Conservation (phyloP, 1,140 invertebrate species). For the Onthophagus taurus region DNA sequence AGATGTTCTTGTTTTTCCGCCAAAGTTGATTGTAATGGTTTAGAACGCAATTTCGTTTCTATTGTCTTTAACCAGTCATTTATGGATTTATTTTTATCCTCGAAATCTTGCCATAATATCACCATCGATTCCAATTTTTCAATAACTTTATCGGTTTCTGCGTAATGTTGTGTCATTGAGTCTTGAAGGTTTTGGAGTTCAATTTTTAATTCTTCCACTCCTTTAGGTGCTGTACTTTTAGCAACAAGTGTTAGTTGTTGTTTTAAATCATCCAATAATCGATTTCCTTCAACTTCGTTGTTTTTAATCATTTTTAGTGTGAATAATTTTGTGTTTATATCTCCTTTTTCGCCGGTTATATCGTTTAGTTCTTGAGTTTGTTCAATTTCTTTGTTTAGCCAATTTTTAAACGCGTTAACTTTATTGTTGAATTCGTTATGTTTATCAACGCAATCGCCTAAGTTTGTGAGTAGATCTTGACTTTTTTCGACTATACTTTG, state of each 20-base stretch:
- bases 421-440: slow-evolving; percentile 69
- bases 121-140: slow-evolving; percentile 63
- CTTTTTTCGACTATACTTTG: slow-evolving; percentile 81
- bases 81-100: slow-evolving; percentile 65
- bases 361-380: slow-evolving; percentile 69
- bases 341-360: slow-evolving; percentile 68
- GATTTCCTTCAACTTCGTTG: slow-evolving; percentile 60
- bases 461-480: slow-evolving; percentile 70
- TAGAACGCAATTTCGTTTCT: slow-evolving; percentile 76
- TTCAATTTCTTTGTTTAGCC: slow-evolving; percentile 65
- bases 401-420: slow-evolving; percentile 66
- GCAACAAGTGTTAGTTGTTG: slow-evolving; percentile 57
- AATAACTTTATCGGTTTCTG: slow-evolving; percentile 54
- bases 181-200: slow-evolving; percentile 63
- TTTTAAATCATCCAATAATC: slow-evolving; percentile 59
- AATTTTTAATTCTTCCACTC: slow-evolving; percentile 59
- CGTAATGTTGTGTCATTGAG: slow-evolving; percentile 53
- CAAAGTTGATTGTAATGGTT: slow-evolving; percentile 69
- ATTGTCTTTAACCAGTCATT: slow-evolving; percentile 77
- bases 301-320: slow-evolving; percentile 59
- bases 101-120: slow-evolving; percentile 81
- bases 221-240: slow-evolving; percentile 73
- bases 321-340: slow-evolving; percentile 64
- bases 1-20: slow-evolving; percentile 71
- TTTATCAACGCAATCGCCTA: slow-evolving; percentile 77